Base-by-base conservation (phyloP, 2,888 invertebrate species). In the Fragum sueziense region DNA sequence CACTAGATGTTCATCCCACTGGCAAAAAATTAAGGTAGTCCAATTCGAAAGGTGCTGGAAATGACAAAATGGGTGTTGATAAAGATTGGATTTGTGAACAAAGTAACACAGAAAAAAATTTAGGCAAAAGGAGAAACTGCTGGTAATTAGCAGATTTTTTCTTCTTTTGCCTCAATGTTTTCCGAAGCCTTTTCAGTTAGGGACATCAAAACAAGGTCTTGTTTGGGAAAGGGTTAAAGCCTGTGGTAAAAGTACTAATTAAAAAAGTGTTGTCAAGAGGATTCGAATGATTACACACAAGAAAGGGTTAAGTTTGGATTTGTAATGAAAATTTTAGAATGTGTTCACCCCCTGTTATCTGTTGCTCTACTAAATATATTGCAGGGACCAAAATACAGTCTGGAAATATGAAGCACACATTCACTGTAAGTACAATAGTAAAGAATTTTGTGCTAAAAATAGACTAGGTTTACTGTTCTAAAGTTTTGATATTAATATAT, bases 381-480 rank as follows among this genome's bases (percentile, higher is more conserved):
- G 2, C 31, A 61, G 61, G 61, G 29, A 29, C 33, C 33, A 29
- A 33, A 31, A 2, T 27, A 7, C 17, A 33, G 33, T 33, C 31
- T n/a, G 59, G 52, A 4, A 27, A 14, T 4, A 72, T 77, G 77
- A 77, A 73, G 34, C 68, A 72, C 14, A 72, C 61, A 34, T 77
- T 72, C 62, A 77, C 77, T 61, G 77, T 77, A 69, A 69, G 77
- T 77, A 6, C 17, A 29, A 11, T 41, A 11, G 9, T 41, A 41
- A 41, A 41, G 17, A 9, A 41, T 41, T 41, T 41, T 17, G 17
- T 41, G 41, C 41, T 17, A 41, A 41, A 41, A 17, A 41, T 41
- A 17, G 9, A 41, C 17, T 9, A 41, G 9, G 11, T 41, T 9
- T 41, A 17, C 41, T 9, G 41, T 17, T 41, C 41, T 41, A 11